Evolutionary conservation across 2,888 invertebrate genomes (phyloP), one percentile per base, ranked within the genome.

Genomic region (Argyresthia goedartella): DNA sequence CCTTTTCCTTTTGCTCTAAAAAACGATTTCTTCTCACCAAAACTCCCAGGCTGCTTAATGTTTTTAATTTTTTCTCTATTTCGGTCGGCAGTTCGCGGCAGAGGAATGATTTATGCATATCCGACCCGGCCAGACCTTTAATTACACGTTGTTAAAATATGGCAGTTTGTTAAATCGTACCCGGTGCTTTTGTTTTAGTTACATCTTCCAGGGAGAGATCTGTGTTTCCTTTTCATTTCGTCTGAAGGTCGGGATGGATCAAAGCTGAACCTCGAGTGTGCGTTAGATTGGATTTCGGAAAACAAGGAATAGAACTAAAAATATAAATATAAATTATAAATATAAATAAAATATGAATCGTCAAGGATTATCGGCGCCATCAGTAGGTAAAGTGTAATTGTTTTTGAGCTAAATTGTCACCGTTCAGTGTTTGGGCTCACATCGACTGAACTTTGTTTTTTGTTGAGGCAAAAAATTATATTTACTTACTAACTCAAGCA

Each of bases 131-230:
- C 81, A 79, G 82, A 84, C 85, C 86, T 86, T 86, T 86, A 86
- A 86, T 86, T 86, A 86, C 79, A 84, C 72, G 86, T 86, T 86
- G 86, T 86, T 86, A 86, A 86, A 84, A 86, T 86, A 86, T 86
- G 85, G 82, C 86, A 85, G 86, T 85, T 85, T 82, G 85, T 86
- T 85, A 85, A 81, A 85, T 80, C 76, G 77, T 81, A 81, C 67
- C 66, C 67, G 61, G 63, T 73, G 75, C 80, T 84, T 86, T 86
- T 85, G 85, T 85, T 85, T 86, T 76, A 77, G 69, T 71, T 73
- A 76, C 76, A 71, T 67, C 79, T 75, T 73, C 76, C 76, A 73
- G 75, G 69, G 71, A 69, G 64, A 70, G 65, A 67, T 66, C 67
- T 57, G 33, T n/a, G 33, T 36, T 13, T 51, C 64, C 67, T 67